Base-by-base conservation (phyloP, 1,140 invertebrate genomes). In the Oncopeltus fasciatus region DNA sequence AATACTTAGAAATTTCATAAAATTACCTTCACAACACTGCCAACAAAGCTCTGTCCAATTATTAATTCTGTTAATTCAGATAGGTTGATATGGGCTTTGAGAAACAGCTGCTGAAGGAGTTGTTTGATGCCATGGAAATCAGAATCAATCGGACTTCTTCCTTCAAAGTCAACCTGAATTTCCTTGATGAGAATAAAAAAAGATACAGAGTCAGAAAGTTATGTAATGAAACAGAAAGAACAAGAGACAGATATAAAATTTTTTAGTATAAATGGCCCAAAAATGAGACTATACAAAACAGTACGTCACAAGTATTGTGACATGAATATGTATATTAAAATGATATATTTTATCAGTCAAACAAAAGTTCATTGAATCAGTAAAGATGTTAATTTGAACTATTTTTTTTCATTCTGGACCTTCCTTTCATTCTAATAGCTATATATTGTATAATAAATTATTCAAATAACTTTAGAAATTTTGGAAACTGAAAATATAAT, bases 71-170 rank as follows among this genome's bases (percentile, higher is more conserved):
- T 80, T 26, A 95, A 75, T 69, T 81, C 82, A 27, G 82, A 81
- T 20, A 89, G 67, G 69, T 92, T 84, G 49, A 92, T 76, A 69
- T 90, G 83, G 5, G 88, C 84, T 72, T 90, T 91, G 8, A 92
- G 74, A 68, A 92, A 92, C 3, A 92, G 73, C 71, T 92, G 87
- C 51, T 85, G 77, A 2, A 93, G 69, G 2, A 93, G 74, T 66
- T 85, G 85, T 70, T 87, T 87, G 16, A 92, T 90, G 21, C 89
- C 89, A 76, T 90, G 81, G 67, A 83, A 90, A 74, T 92, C 90
- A 64, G 81, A 79, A 69, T 86, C 84, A 62, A 84, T 79, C 0
- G 88, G 86, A 67, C 81, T 84, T 38, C 87, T 77, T 29, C 89
- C 90, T 73, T 92, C 89, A 74, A 93, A 92, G 67, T 91, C 88